These are phyloP conservation scores for Ochlodes sylvanus DNA, from an alignment of 2,888 invertebrate species.

Conservation along the genomic window DNA sequence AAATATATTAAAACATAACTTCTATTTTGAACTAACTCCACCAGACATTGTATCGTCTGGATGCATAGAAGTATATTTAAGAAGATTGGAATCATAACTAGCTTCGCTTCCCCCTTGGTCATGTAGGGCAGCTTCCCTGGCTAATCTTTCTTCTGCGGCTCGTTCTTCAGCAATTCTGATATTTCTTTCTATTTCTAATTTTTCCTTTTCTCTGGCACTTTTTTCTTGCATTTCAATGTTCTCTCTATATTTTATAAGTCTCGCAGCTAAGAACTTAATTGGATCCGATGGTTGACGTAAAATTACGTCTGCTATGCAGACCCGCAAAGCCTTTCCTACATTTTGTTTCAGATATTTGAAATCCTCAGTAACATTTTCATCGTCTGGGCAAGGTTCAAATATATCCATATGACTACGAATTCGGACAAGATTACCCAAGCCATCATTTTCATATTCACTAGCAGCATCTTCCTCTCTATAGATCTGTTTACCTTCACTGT, in stretches of 20 bases:
- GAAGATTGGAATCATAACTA: conserved; percentile 72
- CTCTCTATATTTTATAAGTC: conserved; percentile 68
- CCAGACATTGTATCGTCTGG: conserved; percentile 52
- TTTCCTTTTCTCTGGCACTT: conserved; percentile 62
- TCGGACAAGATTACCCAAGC: conserved; percentile 77
- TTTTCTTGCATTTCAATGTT: conserved; percentile 69
- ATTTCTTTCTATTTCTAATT: conserved; percentile 65
- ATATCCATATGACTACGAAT: conserved; percentile 68
- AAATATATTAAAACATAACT: no score
- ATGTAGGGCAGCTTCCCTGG: conserved; percentile 58
- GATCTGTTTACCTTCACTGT: conserved; percentile 70
- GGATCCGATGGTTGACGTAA: conserved; percentile 75
- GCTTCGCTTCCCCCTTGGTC: conserved; percentile 66
- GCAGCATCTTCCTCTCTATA: conserved; percentile 68
- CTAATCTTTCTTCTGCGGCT: conserved; percentile 64
- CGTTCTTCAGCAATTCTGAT: conserved; percentile 64
- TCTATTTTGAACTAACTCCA: conserved; percentile 54
- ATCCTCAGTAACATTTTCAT: conserved; percentile 73
- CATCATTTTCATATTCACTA: conserved; percentile 80
- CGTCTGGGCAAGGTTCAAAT: conserved; percentile 68
- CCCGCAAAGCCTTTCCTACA: conserved; percentile 70
- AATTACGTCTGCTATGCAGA: conserved; percentile 72
- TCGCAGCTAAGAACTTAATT: conserved; percentile 66
- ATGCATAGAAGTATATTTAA: conserved; percentile 59
- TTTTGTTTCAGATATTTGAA: conserved; percentile 71